phyloP scores from a whole-genome alignment of 1,140 invertebrate species.

The Drosophila nebulosa region DNA sequence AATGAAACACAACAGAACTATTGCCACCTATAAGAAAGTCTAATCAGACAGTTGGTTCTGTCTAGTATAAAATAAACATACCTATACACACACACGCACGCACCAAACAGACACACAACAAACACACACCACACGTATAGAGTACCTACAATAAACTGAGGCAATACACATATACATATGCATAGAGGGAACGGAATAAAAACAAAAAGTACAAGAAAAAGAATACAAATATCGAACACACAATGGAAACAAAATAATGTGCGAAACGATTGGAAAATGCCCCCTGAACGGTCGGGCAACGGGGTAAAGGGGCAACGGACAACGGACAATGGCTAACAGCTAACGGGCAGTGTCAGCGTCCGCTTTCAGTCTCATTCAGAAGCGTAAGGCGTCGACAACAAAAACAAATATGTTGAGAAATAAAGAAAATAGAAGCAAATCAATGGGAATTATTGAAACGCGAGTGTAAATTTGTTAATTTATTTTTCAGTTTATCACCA shows the following conservation, averaged over 20 bases:
- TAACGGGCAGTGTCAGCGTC: slow-evolving; percentile 60
- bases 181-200: slow-evolving; percentile 35
- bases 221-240: slow-evolving; percentile 77
- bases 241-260: slow-evolving; percentile 76
- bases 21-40: slow-evolving; percentile 16
- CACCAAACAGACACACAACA: slow-evolving; percentile 3
- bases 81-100: slow-evolving; percentile 1
- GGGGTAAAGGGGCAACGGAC: slow-evolving; percentile 15
- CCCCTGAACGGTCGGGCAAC: slow-evolving; percentile 32
- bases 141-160: slow-evolving; percentile 71
- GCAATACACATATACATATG: slow-evolving; percentile 44
- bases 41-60: slow-evolving; percentile 26
- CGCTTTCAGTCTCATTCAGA: slow-evolving; percentile 51
- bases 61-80: slow-evolving; percentile 66
- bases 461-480: neutral
- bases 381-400: slow-evolving; percentile 66
- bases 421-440: slow-evolving; percentile 41
- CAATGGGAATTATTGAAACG: slow-evolving; percentile 71
- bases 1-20: slow-evolving; percentile 1
- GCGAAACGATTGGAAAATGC: slow-evolving; percentile 77
- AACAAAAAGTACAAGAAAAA: slow-evolving; percentile 74
- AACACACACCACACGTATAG: slow-evolving; percentile 11
- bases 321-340: slow-evolving; percentile 30
- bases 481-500: neutral
- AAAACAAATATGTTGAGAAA: slow-evolving; percentile 19